phyloP scores from a whole-genome alignment of 2,888 invertebrate species.

The Erynnis tages region DNA sequence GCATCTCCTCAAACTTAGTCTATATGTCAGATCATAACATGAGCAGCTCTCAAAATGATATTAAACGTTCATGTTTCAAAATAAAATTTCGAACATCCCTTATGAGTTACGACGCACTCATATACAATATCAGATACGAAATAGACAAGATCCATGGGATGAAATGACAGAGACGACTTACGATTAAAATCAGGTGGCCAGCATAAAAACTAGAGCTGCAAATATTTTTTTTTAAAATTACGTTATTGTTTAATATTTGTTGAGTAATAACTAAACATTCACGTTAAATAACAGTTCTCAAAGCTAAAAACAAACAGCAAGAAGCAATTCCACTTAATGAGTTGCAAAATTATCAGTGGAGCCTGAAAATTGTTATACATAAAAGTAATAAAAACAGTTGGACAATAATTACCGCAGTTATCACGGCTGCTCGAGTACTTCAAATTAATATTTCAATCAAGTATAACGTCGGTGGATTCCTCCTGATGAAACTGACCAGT shows the following conservation, averaged over 20 bases:
- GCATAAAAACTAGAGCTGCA: too few relatives aligned
- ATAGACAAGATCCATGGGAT: too few relatives aligned
- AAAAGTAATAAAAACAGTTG: conserved; percentile 26
- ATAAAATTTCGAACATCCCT: too few relatives aligned
- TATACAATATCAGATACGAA: too few relatives aligned
- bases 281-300: not conserved
- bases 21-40: not conserved
- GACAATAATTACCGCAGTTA: conserved; percentile 40
- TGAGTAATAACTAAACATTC: not conserved
- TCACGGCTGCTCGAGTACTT: conserved; percentile 40
- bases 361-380: conserved; percentile 6
- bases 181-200: too few relatives aligned
- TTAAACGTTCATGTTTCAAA: too few relatives aligned
- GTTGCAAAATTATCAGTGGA: conserved; percentile 1
- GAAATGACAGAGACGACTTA: too few relatives aligned
- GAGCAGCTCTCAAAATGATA: conserved; percentile 2
- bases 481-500: conserved; percentile 44
- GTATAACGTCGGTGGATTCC: conserved; percentile 54
- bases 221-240: too few relatives aligned
- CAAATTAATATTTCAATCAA: conserved; percentile 73
- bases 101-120: too few relatives aligned
- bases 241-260: too few relatives aligned
- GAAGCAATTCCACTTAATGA: not conserved
- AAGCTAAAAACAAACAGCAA: not conserved
- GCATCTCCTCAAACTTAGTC: conserved; percentile 10